Evolutionary conservation across 2,888 invertebrate genomes (phyloP).

Genomic region (Cerceris ruficornis): DNA sequence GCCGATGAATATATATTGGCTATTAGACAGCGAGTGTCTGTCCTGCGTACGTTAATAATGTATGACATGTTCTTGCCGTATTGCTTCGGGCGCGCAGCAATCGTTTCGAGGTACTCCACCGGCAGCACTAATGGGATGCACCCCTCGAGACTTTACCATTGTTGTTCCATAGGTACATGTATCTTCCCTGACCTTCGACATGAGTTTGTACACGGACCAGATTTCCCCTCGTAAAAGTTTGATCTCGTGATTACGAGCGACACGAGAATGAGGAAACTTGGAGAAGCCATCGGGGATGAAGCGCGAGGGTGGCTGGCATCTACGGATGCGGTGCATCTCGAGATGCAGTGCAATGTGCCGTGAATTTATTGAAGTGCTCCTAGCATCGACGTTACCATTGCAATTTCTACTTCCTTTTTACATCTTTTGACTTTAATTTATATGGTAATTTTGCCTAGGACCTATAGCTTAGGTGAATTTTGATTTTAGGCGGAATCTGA

Average conservation of each 20-base stretch:
- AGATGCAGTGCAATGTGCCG: no score
- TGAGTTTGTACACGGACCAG: constrained; percentile 49
- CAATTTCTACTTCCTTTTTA: no score
- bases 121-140: constrained; percentile 69
- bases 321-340: no score
- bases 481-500: no score
- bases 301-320: background rate
- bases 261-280: constrained; percentile 56
- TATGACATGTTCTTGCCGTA: constrained; percentile 70
- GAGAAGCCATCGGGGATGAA: constrained; percentile 5
- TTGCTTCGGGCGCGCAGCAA: constrained; percentile 67
- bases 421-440: no score
- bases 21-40: constrained; percentile 70
- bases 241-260: constrained; percentile 56
- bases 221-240: constrained; percentile 62
- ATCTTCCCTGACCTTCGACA: constrained; percentile 68
- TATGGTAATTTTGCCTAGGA: no score
- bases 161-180: constrained; percentile 64
- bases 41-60: constrained; percentile 71
- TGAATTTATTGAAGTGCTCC: no score
- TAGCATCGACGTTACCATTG: no score
- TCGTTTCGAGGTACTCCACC: constrained; percentile 54
- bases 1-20: constrained; percentile 77
- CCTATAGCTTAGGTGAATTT: no score
- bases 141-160: constrained; percentile 66